A percentile compares a stretch with the other conserved stretches of the same genome.
Conservation (phyloP, 64 coral and sea anemone species). For the Platygyra sinensis region DNA sequence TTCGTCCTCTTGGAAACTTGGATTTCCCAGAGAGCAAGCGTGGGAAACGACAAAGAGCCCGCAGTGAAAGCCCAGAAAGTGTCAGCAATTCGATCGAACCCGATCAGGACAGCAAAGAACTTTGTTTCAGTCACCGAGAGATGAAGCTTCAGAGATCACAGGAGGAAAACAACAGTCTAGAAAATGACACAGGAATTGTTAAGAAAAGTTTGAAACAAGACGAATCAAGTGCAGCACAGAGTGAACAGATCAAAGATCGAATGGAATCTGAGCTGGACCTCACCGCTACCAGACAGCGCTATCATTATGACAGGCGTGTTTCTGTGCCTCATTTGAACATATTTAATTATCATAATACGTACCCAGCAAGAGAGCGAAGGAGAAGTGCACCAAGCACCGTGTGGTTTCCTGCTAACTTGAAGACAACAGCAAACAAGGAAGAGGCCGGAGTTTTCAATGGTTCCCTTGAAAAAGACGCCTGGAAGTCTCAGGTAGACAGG, state of each 20-base stretch:
- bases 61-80: not conserved
- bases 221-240: not conserved
- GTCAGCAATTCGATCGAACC: not conserved
- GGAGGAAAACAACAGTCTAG: not conserved
- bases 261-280: not conserved
- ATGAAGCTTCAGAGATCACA: not conserved
- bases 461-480: not conserved
- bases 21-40: not conserved
- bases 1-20: not conserved
- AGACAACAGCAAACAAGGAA: not conserved
- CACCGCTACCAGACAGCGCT: not conserved
- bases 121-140: not conserved
- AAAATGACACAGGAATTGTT: not conserved
- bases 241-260: not conserved
- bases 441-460: not conserved
- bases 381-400: not conserved
- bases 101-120: not conserved
- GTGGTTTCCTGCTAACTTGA: slow-evolving; percentile 1
- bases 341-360: not conserved
- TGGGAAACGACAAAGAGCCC: not conserved
- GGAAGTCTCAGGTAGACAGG: not conserved
- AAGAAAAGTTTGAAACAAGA: not conserved
- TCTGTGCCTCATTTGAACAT: not conserved
- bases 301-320: not conserved
- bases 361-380: not conserved